These are phyloP conservation scores for Aphidius gifuensis DNA, from an alignment of 1,140 invertebrate genomes.

Conservation along the genomic window DNA sequence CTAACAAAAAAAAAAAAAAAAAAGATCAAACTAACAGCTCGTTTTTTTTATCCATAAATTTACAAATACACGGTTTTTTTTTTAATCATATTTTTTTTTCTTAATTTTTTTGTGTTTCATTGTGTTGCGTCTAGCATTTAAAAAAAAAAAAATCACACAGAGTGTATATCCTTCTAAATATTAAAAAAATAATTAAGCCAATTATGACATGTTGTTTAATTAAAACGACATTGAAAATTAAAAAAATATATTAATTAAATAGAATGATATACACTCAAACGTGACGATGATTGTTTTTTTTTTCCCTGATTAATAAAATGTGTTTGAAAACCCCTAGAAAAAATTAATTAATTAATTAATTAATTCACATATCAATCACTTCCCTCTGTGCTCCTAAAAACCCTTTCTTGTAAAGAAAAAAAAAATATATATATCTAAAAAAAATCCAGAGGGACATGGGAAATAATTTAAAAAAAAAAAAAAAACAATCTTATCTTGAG, in stretches of 20 bases:
- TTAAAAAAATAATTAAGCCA: constrained; percentile 5
- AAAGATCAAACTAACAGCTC: constrained; percentile 53
- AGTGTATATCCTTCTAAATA: constrained; percentile 21
- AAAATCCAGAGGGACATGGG: not conserved
- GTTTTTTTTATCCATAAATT: constrained; percentile 25
- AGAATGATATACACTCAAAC: not conserved
- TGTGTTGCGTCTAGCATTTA: constrained; percentile 30
- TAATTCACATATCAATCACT: not conserved
- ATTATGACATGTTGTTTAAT: constrained; percentile 21
- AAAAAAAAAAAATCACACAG: constrained; percentile 15
- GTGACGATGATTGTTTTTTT: not conserved
- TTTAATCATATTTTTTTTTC: not conserved
- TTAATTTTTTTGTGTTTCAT: constrained; percentile 41
- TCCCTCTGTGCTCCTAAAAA: constrained; percentile 2
- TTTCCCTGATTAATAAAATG: constrained; percentile 10
- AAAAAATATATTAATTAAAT: not conserved
- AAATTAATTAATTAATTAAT: not conserved
- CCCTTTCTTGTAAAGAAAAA: not conserved
- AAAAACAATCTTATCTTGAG: not conserved
- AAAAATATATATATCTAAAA: not conserved
- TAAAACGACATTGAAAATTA: constrained; percentile 1
- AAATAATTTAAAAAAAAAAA: constrained; percentile 2
- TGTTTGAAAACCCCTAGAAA: constrained; percentile 10
- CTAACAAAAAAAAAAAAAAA: constrained; percentile 34
- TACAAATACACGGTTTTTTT: not conserved